phyloP scores from a whole-genome alignment of 2,113 vertebrate genomes.

The Passer montanus region DNA sequence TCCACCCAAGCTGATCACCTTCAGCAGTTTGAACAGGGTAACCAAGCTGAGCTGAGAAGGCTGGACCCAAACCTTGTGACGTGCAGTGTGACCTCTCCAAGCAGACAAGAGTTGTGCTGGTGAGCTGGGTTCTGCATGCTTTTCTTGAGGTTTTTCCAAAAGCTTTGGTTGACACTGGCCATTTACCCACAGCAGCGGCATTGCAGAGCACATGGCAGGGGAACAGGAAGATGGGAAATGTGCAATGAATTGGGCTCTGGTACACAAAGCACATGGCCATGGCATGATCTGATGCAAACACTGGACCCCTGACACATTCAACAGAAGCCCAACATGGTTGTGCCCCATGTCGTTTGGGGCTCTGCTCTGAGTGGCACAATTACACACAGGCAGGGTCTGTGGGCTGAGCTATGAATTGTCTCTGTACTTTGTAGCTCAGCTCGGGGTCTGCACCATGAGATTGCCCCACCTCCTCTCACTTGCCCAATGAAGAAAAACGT shows the following conservation, averaged over 20 bases:
- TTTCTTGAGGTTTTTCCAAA: neutral
- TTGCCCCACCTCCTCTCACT: neutral
- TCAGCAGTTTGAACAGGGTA: neutral
- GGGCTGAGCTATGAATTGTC: neutral
- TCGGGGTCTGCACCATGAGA: neutral
- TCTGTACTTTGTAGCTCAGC: neutral
- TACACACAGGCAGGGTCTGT: neutral
- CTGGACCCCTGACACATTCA: neutral
- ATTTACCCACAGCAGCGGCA: neutral
- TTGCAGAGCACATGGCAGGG: neutral
- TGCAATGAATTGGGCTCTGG: neutral
- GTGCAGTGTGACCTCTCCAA: neutral
- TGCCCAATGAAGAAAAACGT: accelerated
- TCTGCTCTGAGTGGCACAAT: neutral
- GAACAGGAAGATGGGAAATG: neutral
- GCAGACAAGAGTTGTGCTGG: accelerated
- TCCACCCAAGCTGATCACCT: neutral
- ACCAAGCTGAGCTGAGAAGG: neutral
- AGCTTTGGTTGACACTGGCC: neutral
- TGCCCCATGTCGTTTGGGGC: neutral
- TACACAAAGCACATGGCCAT: accelerated
- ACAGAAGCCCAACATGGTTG: neutral
- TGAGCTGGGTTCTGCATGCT: neutral
- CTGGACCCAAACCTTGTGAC: neutral
- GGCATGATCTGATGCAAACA: accelerated